Evolutionary conservation across 2,888 invertebrate species (phyloP).

Genomic region (Ernsta delagoae): DNA sequence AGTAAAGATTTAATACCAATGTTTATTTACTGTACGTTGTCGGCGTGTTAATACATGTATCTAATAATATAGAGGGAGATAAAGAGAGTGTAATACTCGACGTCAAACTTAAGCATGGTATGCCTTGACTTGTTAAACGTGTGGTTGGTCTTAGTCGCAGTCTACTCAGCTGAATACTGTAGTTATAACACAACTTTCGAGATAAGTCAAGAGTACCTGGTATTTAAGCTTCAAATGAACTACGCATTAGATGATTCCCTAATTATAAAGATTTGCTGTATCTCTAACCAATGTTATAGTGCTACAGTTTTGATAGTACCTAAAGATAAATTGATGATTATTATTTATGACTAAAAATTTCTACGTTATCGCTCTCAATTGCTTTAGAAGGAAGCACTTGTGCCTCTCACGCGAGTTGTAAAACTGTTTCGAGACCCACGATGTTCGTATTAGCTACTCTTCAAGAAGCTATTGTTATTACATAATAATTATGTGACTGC

Average conservation of each 20-base stretch:
- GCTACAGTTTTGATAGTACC: too few species aligned
- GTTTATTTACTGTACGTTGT: conserved; percentile 14
- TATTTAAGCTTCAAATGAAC: conserved; percentile 5
- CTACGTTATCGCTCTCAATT: conserved; percentile 38
- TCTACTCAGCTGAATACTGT: conserved; percentile 14
- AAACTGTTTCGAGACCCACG: conserved; percentile 59
- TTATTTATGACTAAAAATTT: not conserved
- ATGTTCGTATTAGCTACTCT: conserved; percentile 51
- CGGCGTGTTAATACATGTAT: conserved; percentile 4
- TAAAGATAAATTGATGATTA: conserved; percentile 13
- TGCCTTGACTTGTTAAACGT: conserved; percentile 15
- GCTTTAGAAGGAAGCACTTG: conserved; percentile 50
- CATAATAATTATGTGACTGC: conserved; percentile 50
- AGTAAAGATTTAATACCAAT: not conserved
- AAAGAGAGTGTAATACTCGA: conserved; percentile 15
- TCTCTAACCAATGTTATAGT: too few species aligned
- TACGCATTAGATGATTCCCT: not conserved
- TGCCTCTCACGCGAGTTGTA: conserved; percentile 53
- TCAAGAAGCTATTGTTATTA: conserved; percentile 52
- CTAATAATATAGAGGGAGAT: conserved; percentile 6
- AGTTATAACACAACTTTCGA: conserved; percentile 20
- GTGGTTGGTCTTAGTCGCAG: conserved; percentile 16
- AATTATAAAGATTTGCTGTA: not conserved
- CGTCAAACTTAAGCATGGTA: conserved; percentile 5
- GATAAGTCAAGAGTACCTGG: conserved; percentile 24